phyloP scores from a whole-genome alignment of 2,797 vertebrate species.

The Cynodonichthys magdalenae region DNA sequence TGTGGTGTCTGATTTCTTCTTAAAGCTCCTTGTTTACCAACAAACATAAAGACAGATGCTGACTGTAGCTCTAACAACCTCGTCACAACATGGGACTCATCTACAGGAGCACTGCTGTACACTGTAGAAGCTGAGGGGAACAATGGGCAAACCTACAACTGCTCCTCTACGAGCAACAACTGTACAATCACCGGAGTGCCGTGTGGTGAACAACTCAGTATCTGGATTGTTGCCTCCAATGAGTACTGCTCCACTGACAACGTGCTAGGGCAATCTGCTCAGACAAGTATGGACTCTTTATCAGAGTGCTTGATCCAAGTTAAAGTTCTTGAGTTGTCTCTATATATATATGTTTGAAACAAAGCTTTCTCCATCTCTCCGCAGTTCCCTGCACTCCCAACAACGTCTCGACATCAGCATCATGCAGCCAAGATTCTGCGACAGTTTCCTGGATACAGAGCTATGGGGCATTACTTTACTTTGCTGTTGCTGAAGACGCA shows the following conservation, averaged over 20 bases:
- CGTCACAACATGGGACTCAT: conserved; percentile 73
- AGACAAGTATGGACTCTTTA: conserved; percentile 69
- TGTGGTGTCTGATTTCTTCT: neutral
- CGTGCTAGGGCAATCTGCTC: conserved; percentile 66
- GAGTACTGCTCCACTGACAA: conserved; percentile 71
- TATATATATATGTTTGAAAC: neutral
- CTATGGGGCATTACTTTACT: conserved; percentile 63
- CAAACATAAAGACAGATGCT: conserved; percentile 60
- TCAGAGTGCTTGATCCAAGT: too few relatives aligned
- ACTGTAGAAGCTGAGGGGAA: conserved; percentile 71
- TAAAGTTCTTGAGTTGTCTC: neutral
- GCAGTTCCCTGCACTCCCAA: conserved; percentile 79
- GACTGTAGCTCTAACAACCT: conserved; percentile 62
- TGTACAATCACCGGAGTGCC: conserved; percentile 65
- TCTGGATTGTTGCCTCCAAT: conserved; percentile 77
- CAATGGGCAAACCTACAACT: conserved; percentile 73
- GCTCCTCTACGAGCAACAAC: conserved; percentile 68
- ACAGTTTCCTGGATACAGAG: conserved; percentile 67
- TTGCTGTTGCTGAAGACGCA: conserved; percentile 47
- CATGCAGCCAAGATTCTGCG: conserved; percentile 70
- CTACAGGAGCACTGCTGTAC: conserved; percentile 76
- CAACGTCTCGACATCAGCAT: conserved; percentile 43
- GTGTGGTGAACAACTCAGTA: conserved; percentile 81
- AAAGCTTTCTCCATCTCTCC: conserved; percentile 3
- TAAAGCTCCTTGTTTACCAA: conserved; percentile 77